phyloP scores from a whole-genome alignment of 2,888 invertebrate genomes.

The Sphaerophoria rueppellii region DNA sequence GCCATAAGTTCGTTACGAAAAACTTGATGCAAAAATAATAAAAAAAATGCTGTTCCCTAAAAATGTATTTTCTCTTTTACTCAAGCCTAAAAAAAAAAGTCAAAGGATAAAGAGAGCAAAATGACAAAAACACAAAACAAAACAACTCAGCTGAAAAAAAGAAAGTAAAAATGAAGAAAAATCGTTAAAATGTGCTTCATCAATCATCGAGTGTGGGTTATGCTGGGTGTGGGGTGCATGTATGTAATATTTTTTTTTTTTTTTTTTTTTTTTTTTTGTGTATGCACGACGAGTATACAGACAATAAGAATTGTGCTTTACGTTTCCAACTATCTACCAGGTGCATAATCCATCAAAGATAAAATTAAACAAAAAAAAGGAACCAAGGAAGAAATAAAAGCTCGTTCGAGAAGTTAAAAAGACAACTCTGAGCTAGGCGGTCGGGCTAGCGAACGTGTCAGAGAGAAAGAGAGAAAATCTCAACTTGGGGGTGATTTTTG shows the following conservation, averaged over 20 bases:
- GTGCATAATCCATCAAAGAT: slow-evolving; percentile 70
- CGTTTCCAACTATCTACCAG: slow-evolving; percentile 68
- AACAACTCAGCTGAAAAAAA: neutral
- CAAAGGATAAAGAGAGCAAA: slow-evolving; percentile 14
- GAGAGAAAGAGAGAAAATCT: neutral
- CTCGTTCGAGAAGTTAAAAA: slow-evolving; percentile 32
- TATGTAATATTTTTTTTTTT: neutral
- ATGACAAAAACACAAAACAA: slow-evolving; percentile 1
- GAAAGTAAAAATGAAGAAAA: slow-evolving; percentile 26
- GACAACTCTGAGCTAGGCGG: too few species aligned
- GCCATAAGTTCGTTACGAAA: too few species aligned
- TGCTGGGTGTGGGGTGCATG: neutral
- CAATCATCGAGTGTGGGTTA: slow-evolving; percentile 54
- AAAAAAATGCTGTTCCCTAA: too few species aligned
- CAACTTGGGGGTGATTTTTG: too few species aligned
- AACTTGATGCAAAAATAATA: too few species aligned
- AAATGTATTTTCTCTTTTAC: neutral
- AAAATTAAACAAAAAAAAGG: slow-evolving; percentile 60
- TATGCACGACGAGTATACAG: slow-evolving; percentile 12
- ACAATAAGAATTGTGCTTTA: slow-evolving; percentile 62
- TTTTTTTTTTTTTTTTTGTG: too few species aligned
- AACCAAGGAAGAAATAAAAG: slow-evolving; percentile 39
- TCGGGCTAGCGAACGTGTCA: neutral
- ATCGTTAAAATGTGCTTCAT: slow-evolving; percentile 68
- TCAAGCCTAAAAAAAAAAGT: neutral